Base-by-base conservation (phyloP, 2,888 invertebrate genomes). In the Drosophila nr. medialis region DNA sequence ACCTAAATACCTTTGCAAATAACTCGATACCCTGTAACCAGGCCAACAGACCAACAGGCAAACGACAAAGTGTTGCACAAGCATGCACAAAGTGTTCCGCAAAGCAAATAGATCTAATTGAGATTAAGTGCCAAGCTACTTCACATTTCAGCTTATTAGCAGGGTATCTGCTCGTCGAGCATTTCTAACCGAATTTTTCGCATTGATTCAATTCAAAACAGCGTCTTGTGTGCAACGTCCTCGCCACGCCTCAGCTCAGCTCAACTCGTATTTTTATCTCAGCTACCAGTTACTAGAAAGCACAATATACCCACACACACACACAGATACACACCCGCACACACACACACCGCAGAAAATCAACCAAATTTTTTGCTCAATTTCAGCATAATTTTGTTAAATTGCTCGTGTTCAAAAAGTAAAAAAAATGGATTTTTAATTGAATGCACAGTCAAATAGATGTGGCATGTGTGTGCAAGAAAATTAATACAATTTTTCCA, bases 351-450 rank as follows among this genome's bases (percentile, higher is more conserved):
- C 59, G 59, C 30, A 42, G 45, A 65, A 66, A 77, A 65, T 49
- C 36, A 59, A 27, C 42, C 60, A 48, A 49, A 4, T 11, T 18
- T 68, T 62, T 38, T 54, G 50, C 54, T 60, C 48, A 60, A 64
- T 30, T 72, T 54, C 55, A 67, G 29, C 72, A 45, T 48, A 71
- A 72, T 51, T 59, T 72, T 72, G 80, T 77, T 80, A 63, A 81
- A 80, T 77, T 76, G 77, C 80, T 72, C 77, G 76, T 77, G 77
- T 72, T 72, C 56, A 58, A 60, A 61, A 8, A 15, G 32, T 15
- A 11, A 36, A n/a, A 51, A 34, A 36, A 38, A 54, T 75, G 53
- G 49, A 60, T 55, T 75, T 59, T 55, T 77, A 71, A 75, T 67
- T 42, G 56, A 68, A 56, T 72, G 64, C 64, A 63, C 72, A 68